Evolutionary conservation across 2,113 vertebrate species (phyloP), one percentile per base, ranked within the genome.

Genomic region (Sisor rabdophorus): DNA sequence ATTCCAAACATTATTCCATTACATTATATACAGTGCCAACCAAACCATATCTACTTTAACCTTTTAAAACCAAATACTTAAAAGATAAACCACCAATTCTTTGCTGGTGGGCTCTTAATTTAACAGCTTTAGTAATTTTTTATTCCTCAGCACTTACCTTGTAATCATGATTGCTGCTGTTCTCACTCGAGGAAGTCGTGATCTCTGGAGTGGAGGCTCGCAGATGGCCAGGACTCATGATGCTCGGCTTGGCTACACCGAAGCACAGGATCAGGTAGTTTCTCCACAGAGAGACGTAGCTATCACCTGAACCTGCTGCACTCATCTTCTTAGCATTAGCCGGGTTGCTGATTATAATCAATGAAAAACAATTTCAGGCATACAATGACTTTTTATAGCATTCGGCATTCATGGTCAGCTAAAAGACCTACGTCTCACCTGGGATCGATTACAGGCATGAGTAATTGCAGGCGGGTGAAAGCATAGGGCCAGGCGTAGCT

Each of bases 201-300:
- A 98, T 98, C 87, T 99, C 97, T 2, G 96, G 94, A 4, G 96
- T 96, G 71, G 97, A 98, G 15, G 96, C 95, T 77, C 96, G 88
- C 56, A 99, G 90, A 86, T 98, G 96, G 22, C 97, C 96, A 0
- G 96, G 94, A 68, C 96, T 98, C 96, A 98, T 98, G 87, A 98
- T 97, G 87, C 96, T 98, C n/a, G 97, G 96, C 78, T 96, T 97
- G 71, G 97, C 97, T 20, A 98, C 96, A 36, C 96, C 97, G 40
- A 98, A 95, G 84, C 97, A 98, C 71, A 99, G 90, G 87, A 99
- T 98, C 75, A 99, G 92, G 85, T 99, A 99, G 85, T 98, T 99
- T 80, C 97, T 93, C 97, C 97, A 99, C 74, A 98, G 87, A 30
- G 95, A 93, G 70, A 97, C 92, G 72, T 94, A 97, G 88, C 87